Conservation (phyloP, 2,797 vertebrate genomes). For the Acrossocheilus wenchowensis region DNA sequence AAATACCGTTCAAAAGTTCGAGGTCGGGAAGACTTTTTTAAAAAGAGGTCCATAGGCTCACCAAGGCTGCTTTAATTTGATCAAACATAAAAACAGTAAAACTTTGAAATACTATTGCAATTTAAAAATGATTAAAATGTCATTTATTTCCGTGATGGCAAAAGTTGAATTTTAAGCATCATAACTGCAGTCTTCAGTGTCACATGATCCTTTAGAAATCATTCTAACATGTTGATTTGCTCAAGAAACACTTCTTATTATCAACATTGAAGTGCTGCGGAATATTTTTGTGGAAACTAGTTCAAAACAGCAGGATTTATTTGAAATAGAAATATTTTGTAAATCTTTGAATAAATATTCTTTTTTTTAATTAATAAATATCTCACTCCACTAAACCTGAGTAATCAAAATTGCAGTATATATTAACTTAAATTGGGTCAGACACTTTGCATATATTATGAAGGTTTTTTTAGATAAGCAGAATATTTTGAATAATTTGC, state of each 20-base stretch:
- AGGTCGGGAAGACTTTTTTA: background rate
- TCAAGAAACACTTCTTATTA: background rate
- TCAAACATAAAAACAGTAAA: background rate
- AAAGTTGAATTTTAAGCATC: background rate
- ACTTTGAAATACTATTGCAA: background rate
- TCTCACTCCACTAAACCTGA: too few species aligned
- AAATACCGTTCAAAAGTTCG: background rate
- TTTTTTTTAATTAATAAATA: too few species aligned
- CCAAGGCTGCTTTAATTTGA: background rate
- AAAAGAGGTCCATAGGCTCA: background rate
- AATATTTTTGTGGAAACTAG: background rate
- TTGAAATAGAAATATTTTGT: too few species aligned
- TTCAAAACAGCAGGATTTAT: too few species aligned
- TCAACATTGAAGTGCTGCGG: background rate
- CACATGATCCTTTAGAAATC: background rate
- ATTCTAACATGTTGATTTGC: background rate
- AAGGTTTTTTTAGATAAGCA: background rate
- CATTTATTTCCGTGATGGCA: background rate
- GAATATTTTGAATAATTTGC: background rate
- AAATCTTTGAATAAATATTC: too few species aligned
- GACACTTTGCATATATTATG: background rate
- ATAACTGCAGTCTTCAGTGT: background rate
- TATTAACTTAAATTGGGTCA: background rate
- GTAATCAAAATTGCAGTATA: background rate
- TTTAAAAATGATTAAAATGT: background rate